phyloP scores from a whole-genome alignment of 2,888 invertebrate species.

The Caradrina clavipalpis region DNA sequence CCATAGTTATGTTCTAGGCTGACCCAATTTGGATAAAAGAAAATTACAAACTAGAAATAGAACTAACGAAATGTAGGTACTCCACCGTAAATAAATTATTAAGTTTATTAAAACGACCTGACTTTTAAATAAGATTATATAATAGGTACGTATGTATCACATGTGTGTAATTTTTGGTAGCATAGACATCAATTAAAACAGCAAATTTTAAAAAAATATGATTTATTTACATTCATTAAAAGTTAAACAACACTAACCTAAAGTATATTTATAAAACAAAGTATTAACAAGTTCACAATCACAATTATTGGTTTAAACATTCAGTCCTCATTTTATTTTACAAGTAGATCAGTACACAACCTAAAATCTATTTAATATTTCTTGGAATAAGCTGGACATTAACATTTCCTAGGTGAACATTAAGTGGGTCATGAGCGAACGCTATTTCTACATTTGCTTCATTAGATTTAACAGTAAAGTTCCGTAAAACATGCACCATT shows the following conservation, averaged over 20 bases:
- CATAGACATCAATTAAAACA: no score
- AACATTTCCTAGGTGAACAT: constrained; percentile 68
- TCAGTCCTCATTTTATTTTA: no score
- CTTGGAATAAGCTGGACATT: constrained; percentile 70
- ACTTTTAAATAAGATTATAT: no score
- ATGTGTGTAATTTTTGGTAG: background rate
- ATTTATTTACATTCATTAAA: no score
- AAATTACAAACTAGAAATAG: no score
- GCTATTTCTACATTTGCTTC: constrained; percentile 63
- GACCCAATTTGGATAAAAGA: no score
- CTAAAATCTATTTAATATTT: constrained; percentile 21
- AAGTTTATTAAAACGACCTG: no score
- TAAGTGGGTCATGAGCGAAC: constrained; percentile 67
- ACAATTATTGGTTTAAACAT: background rate
- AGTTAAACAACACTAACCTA: background rate
- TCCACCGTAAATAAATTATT: no score
- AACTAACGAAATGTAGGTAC: no score
- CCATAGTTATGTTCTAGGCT: no score
- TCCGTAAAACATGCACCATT: constrained; percentile 68
- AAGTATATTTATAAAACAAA: background rate
- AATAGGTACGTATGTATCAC: background rate
- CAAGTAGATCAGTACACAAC: background rate
- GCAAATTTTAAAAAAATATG: no score
- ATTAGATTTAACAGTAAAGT: constrained; percentile 67
- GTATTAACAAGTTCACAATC: background rate